Conservation (phyloP, 1,140 invertebrate species). For the Procambarus clarkii region DNA sequence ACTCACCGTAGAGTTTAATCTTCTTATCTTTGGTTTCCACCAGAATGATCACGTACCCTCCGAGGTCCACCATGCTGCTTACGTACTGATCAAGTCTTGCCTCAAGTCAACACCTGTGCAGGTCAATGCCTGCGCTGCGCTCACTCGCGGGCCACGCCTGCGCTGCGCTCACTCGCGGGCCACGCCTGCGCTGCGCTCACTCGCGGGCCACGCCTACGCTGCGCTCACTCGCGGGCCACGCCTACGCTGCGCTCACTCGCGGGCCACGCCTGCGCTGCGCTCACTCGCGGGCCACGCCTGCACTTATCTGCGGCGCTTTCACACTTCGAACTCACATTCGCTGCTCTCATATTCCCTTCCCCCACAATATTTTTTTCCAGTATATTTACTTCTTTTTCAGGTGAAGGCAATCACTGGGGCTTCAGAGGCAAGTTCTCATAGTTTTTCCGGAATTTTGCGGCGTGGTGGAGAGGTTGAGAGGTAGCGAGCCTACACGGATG, state of each 20-base stretch:
- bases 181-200: too few species aligned
- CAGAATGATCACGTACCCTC: constrained; percentile 96
- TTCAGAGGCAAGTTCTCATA: neutral
- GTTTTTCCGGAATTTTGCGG: constrained; percentile 16
- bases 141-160: too few species aligned
- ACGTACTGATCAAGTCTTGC: neutral
- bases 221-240: too few species aligned
- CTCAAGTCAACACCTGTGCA: neutral
- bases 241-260: too few species aligned
- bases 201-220: too few species aligned
- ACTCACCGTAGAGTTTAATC: constrained; percentile 95
- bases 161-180: too few species aligned
- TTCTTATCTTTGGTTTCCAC: constrained; percentile 93
- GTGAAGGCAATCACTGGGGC: neutral
- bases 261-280: too few species aligned
- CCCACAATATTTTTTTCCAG: neutral
- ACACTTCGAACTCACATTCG: neutral
- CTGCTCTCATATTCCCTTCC: neutral
- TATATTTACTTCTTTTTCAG: neutral
- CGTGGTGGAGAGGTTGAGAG: neutral
- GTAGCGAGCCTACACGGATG: neutral
- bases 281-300: neutral
- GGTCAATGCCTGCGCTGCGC: too few species aligned
- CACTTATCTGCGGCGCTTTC: neutral
- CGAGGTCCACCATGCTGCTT: constrained; percentile 87